phyloP scores from a whole-genome alignment of 1,140 invertebrate species.

The Brachionus rotundiformis region DNA sequence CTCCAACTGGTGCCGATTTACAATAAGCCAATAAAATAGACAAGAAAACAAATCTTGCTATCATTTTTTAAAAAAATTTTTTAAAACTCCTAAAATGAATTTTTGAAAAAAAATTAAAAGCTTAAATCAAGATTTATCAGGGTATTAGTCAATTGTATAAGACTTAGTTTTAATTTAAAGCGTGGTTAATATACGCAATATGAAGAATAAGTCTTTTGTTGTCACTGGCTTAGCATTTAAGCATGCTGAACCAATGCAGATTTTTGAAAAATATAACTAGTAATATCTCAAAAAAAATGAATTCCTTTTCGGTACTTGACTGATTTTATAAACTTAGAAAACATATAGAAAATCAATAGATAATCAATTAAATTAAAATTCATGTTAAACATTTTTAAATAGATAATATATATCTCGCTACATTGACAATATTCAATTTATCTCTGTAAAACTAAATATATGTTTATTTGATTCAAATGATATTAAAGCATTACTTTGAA shows the following conservation, averaged over 20 bases:
- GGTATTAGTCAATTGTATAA: neutral
- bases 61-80: constrained; percentile 1
- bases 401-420: too few species aligned
- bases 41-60: neutral
- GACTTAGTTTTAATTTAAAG: neutral
- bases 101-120: neutral
- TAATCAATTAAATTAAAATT: too few species aligned
- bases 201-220: neutral
- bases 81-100: neutral
- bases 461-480: too few species aligned
- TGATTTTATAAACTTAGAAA: too few species aligned
- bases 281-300: neutral
- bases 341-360: too few species aligned
- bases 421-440: too few species aligned
- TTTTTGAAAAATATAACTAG: neutral
- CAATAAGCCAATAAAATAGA: constrained; percentile 28
- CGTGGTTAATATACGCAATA: neutral
- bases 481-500: too few species aligned
- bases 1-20: neutral
- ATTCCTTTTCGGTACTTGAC: too few species aligned
- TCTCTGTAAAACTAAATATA: too few species aligned
- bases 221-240: neutral
- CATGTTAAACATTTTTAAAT: too few species aligned
- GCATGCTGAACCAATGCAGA: neutral
- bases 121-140: neutral